Evolutionary conservation across 2,797 vertebrate genomes (phyloP).

Genomic region (Ctenosaura bakeri): DNA sequence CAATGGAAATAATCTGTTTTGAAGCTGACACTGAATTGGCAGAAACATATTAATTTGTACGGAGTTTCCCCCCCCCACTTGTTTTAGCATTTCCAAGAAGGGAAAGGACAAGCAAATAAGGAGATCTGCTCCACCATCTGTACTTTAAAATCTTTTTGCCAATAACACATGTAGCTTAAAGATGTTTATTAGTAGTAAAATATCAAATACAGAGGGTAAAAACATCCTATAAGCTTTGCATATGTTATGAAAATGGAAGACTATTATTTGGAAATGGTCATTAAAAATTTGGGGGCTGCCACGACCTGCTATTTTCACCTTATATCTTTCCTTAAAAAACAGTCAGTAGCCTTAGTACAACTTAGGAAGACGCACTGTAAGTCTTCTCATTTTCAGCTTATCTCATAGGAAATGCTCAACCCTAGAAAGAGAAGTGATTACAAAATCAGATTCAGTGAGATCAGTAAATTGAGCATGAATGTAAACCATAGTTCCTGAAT

Average conservation of each 20-base stretch:
- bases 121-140: constrained; percentile 84
- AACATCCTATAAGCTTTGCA: constrained; percentile 57
- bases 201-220: constrained; percentile 29
- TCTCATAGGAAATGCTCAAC: neutral
- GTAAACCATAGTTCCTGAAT: neutral
- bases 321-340: neutral
- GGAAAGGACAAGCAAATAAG: constrained; percentile 82
- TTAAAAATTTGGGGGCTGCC: constrained; percentile 47
- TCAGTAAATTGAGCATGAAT: neutral
- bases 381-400: neutral
- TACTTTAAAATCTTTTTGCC: constrained; percentile 79
- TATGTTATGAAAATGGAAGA: constrained; percentile 44
- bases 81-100: constrained; percentile 78
- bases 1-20: constrained; percentile 70
- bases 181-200: constrained; percentile 73
- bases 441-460: neutral
- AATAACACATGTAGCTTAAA: constrained; percentile 74
- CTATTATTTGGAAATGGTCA: constrained; percentile 52
- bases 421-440: neutral
- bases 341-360: neutral
- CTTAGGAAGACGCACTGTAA: neutral
- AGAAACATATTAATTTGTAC: constrained; percentile 58
- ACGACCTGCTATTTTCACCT: neutral
- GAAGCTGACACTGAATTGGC: constrained; percentile 74
- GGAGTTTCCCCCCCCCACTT: constrained; percentile 26